Percentiles rank a stretch among this genome's conserved stretches.
Evolutionary conservation across 2,113 vertebrate species (phyloP).

Genomic region (Nesogale talazaci): DNA sequence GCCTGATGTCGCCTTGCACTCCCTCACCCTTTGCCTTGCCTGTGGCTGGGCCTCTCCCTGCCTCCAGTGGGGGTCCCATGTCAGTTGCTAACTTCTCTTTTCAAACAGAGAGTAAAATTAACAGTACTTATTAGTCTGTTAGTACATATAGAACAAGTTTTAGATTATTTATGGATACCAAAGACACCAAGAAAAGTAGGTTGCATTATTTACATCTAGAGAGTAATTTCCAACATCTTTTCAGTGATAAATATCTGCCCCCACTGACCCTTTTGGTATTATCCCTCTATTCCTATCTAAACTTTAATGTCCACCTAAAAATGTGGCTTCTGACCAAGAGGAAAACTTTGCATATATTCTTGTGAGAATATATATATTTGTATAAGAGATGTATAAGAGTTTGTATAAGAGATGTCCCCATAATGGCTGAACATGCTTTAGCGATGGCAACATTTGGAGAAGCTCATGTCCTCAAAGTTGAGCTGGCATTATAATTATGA

Average conservation of each 20-base stretch:
- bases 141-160: no score
- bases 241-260: not conserved
- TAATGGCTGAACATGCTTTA: not conserved
- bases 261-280: not conserved
- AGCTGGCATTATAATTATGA: not conserved
- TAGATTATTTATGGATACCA: not conserved
- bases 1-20: no score
- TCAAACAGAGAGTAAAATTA: no score
- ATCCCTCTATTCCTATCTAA: not conserved
- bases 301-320: not conserved
- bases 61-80: no score
- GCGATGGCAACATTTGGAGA: no score
- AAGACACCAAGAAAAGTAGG: not conserved
- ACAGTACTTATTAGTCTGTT: no score
- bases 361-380: no score
- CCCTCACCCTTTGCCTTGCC: no score
- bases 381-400: not conserved
- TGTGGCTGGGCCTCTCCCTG: no score
- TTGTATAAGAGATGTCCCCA: not conserved
- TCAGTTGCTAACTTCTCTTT: no score
- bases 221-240: not conserved
- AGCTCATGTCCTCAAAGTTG: not conserved
- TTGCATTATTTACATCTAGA: not conserved
- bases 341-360: not conserved
- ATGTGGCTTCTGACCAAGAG: constrained; percentile 25